Evolutionary conservation across 1,140 invertebrate species (phyloP), one percentile per base, ranked within the genome.

Genomic region (Campodea augens): DNA sequence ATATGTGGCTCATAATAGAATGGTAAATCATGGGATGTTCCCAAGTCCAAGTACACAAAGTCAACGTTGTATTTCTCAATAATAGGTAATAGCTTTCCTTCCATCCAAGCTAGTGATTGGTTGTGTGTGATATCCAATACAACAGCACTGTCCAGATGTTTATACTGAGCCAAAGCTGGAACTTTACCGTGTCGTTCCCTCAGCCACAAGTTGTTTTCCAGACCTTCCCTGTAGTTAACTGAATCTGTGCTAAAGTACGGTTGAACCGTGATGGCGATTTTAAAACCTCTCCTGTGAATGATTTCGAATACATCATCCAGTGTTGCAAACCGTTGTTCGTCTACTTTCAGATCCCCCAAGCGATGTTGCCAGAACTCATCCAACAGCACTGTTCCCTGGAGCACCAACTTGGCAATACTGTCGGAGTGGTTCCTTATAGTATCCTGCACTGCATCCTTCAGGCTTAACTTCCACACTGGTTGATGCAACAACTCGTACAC

Each of bases 21-120:
- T 0, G 89, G 90, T 63, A 93, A 73, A 53, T 86, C 83, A 38
- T 81, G 78, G 0, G 82, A 78, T 3, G 84, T 85, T 0, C 90
- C 90, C 21, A 90, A 67, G 55, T 95, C 89, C 38, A 95, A 70
- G 52, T 84, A 92, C 57, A 91, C 91, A 1, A 85, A 79, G 55
- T 89, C 80, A 5, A 97, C 80, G 23, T 81, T 71, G 49, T 84
- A 87, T 25, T 74, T 72, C 1, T 72, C 67, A 21, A 76, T 71
- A 0, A 93, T 61, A 1, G 64, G 60, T 49, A 78, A 70, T 1
- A 95, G 60, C 57, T 85, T 81, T 21, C 71, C 64, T 3, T 77
- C 58, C 18, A 90, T 67, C 89, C 90, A 95, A 0, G 78, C 72
- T 1, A 81, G 60, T 0, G 81, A 77, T 25, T 71, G 67, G 49